Evolutionary conservation across 1,140 invertebrate genomes (phyloP), one percentile per base, ranked within the genome.

Genomic region (Octopus bimaculoides): DNA sequence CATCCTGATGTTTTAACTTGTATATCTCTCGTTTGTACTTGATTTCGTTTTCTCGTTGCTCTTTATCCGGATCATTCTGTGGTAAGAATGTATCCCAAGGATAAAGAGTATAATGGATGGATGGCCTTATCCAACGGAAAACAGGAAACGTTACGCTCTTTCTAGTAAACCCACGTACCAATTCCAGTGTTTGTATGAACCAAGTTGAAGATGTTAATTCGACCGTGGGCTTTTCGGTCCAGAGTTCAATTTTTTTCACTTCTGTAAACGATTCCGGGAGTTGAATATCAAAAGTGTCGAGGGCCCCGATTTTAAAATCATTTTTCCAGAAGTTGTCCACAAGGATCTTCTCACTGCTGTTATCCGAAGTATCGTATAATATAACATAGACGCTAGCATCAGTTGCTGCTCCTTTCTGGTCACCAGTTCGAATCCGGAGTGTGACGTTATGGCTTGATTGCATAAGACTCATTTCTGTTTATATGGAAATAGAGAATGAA

Each of bases 121-220:
- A 41, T 12, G 56, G 56, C 9, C 9, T 17, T 12, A 61, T 17
- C 56, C 56, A 61, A 61, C 56, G 56, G 56, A 61, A 61, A 9
- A 61, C 17, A 12, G 56, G 56, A 17, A 61, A 61, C 10, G 12
- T 69, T 54, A 17, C n/a, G 52, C 5, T 52, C 5, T 77, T 26
- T 69, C 52, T 52, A 69, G 26, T 56, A 52, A 26, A 14, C 12
- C 26, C 12, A 55, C 83, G 78, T 26, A 74, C 76, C 5, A 87
- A 82, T 9, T 61, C 76, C 61, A 87, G 78, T 17, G 75, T 71
- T 3, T 87, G 85, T 8, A 87, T 75, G 81, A 82, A 87, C 86
- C 86, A 87, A n/a, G 69, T 82, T 8, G 80, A 73, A 0, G 81
- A 83, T 8, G 86, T n/a, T 7, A 86, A 86, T 9, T 20, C 26